phyloP scores from a whole-genome alignment of 2,113 vertebrate genomes.

The Rhombomys opimus region DNA sequence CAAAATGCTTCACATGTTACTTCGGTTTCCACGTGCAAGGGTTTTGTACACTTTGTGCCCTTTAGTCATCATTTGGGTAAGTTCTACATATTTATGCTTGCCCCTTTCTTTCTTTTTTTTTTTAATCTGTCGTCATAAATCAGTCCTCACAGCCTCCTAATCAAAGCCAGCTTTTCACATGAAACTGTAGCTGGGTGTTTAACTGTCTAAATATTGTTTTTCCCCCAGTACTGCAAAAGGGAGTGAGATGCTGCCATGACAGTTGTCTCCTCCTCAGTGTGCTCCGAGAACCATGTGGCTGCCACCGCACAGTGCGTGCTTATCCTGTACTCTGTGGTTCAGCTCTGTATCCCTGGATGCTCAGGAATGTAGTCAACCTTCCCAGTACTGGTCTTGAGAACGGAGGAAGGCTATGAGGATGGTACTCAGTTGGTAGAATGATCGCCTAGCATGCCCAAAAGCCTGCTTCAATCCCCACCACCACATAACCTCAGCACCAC shows the following conservation, averaged over 20 bases:
- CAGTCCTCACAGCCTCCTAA: conserved; percentile 72
- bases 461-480: background rate
- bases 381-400: background rate
- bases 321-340: background rate
- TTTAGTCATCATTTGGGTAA: conserved; percentile 76
- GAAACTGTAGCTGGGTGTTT: conserved; percentile 77
- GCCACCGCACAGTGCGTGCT: background rate
- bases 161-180: conserved; percentile 81
- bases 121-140: conserved; percentile 75
- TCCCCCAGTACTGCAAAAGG: conserved; percentile 52
- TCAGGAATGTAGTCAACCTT: background rate
- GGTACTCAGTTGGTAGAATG: background rate
- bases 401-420: background rate
- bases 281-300: background rate
- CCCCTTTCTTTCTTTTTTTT: conserved; percentile 43
- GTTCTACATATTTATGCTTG: conserved; percentile 69
- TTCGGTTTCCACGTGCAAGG: conserved; percentile 32
- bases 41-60: background rate
- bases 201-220: conserved; percentile 75
- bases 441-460: background rate
- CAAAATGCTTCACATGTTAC: conserved; percentile 18
- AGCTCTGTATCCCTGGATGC: background rate
- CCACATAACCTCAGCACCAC: background rate
- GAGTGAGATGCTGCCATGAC: conserved; percentile 4
- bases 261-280: background rate